phyloP scores from a whole-genome alignment of 2,113 vertebrate species.

The Nannospalax galili region DNA sequence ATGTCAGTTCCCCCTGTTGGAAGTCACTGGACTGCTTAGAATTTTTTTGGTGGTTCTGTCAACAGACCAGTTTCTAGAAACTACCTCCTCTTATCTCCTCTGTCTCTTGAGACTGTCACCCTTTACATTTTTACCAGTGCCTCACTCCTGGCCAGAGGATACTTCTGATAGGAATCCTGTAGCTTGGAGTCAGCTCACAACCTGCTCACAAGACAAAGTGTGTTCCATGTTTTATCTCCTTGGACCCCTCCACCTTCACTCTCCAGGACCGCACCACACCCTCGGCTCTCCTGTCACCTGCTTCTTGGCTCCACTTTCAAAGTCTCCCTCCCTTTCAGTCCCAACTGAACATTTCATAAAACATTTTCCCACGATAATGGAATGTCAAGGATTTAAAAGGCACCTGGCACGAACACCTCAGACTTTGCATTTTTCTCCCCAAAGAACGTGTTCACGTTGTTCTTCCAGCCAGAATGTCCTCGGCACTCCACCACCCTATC shows the following conservation, averaged over 20 bases:
- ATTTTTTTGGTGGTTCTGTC: background rate
- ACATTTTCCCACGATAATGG: background rate
- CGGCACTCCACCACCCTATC: background rate
- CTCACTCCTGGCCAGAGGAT: background rate
- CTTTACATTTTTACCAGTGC: background rate
- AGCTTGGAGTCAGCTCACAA: accelerated
- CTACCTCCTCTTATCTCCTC: accelerated
- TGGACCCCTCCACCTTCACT: accelerated
- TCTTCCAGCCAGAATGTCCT: constrained; percentile 14
- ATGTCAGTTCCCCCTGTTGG: accelerated
- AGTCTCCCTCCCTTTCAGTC: background rate
- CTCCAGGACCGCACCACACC: accelerated
- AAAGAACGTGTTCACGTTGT: background rate
- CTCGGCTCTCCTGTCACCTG: background rate
- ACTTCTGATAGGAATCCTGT: background rate
- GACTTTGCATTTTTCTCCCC: background rate
- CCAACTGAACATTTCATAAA: accelerated
- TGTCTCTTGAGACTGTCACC: background rate
- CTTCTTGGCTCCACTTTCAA: background rate
- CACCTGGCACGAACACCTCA: accelerated
- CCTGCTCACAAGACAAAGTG: accelerated
- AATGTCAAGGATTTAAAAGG: background rate
- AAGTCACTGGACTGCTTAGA: background rate
- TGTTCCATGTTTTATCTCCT: accelerated
- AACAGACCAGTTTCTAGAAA: background rate